Evolutionary conservation across 2,113 vertebrate species (phyloP), one percentile per base, ranked within the genome.

Genomic region (Sphaerodactylus townsendi): DNA sequence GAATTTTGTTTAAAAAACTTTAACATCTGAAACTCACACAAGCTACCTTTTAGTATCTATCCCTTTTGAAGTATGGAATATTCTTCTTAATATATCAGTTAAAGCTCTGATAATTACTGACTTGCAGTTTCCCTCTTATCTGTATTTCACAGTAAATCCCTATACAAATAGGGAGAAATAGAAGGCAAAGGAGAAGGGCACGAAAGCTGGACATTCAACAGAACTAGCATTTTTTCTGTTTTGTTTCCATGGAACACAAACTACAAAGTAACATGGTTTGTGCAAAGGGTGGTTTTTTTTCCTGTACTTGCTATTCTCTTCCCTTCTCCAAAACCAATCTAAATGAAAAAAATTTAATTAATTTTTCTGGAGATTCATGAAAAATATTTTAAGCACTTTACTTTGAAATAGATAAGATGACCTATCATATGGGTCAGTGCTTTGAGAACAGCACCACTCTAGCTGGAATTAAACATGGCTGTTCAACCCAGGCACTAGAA

Each of bases 151-250:
- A 56, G 48, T 0, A 0, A 64, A 44, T 25, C 76, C 4, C 53
- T 48, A 66, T 41, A 64, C 76, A 84, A 33, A 14, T 6, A 84
- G 75, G 39, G 28, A 79, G 8, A 77, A 81, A 88, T 79, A 82
- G 15, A 2, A 53, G 50, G 50, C 50, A 53, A 53, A 17, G 15
- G 50, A 53, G 50, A 3, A 19, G 50, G 50, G 50, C 50, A 53
- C 17, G 50, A 53, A 53, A 17, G 17, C 50, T 19, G 17, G 50
- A 53, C 50, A 53, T 53, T 53, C 17, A 50, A 50, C 48, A 50
- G 48, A 50, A 13, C 8, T 17, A 53, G 50, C 17, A 3, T 19
- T 48, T 9, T 46, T 72, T 17, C 25, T 74, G 72, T 74, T 74
- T 74, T 48, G 28, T 74, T 48, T 74, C 30, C 41, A 74, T n/a